Base-by-base conservation (phyloP, 1,140 invertebrate genomes). In the Gonatopus flavifemur region DNA sequence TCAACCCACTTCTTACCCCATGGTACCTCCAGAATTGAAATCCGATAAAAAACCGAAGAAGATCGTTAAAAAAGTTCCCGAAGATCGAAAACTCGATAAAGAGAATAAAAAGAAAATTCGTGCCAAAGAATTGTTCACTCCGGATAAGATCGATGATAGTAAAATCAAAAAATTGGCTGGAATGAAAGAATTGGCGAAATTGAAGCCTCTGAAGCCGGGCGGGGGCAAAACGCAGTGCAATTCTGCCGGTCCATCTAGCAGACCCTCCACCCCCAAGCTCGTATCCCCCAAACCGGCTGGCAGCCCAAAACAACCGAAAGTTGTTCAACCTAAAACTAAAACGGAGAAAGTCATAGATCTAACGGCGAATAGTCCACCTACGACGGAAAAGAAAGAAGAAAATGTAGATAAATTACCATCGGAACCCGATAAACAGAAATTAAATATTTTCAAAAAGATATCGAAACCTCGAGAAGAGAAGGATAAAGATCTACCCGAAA, bases 371-470 rank as follows among this genome's bases (percentile, higher is more conserved):
- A 42, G 19, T 13, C 36, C 15, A 10, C 15, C 42, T 31, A 3
- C 18, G 13, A 8, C 42, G 4, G 66, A 72, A 13, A 57, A 50
- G 1, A 74, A 77, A 47, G 64, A 75, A 16, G 70, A 75, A 3
- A 48, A 60, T 18, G 80, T 86, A 30, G 85, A 85, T 60, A 90
- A 91, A 76, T 68, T 91, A 16, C 81, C 84, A 1, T 85, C 83
- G 3, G 89, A 91, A 69, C 89, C 88, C 1, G 88, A 91, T 67
- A 88, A 85, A 69, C 88, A 86, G 67, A 92, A 92, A 70, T 70
- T 90, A 19, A 91, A 91, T 76, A 90, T 92, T 66, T 90, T 92
- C 59, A 92, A 90, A 66, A 91, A 91, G 75, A 89, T 91, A 62
- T 85, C 87, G 41, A 89, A 89, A 78, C 63, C 75, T 1, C 57